A percentile compares a stretch with the other conserved stretches of the same genome.
phyloP scores from a whole-genome alignment of 35 echinoderm and acorn worm species.

The Chiridota heheva region DNA sequence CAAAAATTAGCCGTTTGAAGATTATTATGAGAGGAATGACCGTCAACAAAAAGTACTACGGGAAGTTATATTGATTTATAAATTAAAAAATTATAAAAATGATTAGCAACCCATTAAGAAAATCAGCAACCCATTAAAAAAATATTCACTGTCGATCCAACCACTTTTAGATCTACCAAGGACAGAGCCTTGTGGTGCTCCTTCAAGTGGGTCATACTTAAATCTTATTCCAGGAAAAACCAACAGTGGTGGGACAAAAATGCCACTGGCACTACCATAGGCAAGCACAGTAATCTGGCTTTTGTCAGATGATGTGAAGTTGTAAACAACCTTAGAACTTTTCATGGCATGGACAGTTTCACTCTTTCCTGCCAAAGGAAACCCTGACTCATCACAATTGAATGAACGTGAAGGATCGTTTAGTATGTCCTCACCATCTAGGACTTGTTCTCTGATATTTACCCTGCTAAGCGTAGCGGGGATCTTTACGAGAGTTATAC shows the following conservation, averaged over 20 bases:
- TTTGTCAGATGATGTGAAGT: conserved; percentile 22
- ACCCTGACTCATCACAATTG: conserved; percentile 56
- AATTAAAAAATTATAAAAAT: conserved; percentile 45
- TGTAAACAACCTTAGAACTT: conserved; percentile 38
- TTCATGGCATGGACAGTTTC: conserved; percentile 19
- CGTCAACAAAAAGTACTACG: conserved; percentile 45
- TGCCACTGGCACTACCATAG: conserved; percentile 24
- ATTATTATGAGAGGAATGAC: conserved; percentile 36
- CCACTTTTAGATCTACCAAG: conserved; percentile 52
- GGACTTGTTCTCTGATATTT: neutral
- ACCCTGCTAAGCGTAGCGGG: no score
- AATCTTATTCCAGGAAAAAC: conserved; percentile 51
- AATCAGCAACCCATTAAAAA: conserved; percentile 47
- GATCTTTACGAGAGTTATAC: no score
- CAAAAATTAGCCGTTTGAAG: conserved; percentile 52
- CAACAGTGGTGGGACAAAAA: conserved; percentile 35
- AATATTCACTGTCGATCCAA: conserved; percentile 60
- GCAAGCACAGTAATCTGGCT: conserved; percentile 56
- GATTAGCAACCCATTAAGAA: conserved; percentile 53
- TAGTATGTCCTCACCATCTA: conserved; percentile 12
- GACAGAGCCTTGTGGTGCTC: conserved; percentile 39
- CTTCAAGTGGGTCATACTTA: conserved; percentile 43
- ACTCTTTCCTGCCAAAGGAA: conserved; percentile 38
- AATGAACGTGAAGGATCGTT: conserved; percentile 26
- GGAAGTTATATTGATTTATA: conserved; percentile 19